Conservation (phyloP, 2,113 vertebrate genomes). For the Bagarius yarrelli region DNA sequence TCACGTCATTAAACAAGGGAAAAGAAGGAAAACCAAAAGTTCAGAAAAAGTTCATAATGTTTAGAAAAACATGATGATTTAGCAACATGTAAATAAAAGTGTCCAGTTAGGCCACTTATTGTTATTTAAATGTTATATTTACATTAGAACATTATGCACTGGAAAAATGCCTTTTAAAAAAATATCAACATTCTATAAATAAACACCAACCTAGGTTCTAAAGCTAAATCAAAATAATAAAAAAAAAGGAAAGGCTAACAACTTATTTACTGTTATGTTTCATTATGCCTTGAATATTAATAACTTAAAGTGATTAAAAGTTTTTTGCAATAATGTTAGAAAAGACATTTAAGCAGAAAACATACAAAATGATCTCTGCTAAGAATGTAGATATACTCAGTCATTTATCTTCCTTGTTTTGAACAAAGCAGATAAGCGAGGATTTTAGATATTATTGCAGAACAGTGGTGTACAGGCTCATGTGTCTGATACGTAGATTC, state of each 20-base stretch:
- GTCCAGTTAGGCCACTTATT: neutral
- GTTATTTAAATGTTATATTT: neutral
- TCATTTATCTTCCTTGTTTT: neutral
- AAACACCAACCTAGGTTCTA: neutral
- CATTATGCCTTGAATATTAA: neutral
- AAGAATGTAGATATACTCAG: neutral
- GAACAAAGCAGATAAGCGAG: neutral
- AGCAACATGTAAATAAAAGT: neutral
- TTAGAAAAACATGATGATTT: no score
- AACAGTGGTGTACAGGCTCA: neutral
- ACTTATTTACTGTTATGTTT: neutral
- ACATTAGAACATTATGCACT: neutral
- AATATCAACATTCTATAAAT: neutral
- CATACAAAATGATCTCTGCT: neutral
- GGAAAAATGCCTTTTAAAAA: neutral
- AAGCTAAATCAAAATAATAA: neutral
- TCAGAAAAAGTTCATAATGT: neutral
- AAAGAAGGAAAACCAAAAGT: neutral
- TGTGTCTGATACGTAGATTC: neutral
- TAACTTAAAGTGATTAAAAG: neutral
- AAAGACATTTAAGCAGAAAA: neutral
- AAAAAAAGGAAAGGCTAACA: neutral
- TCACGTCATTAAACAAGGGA: neutral
- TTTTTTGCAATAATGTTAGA: neutral
- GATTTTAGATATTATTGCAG: neutral